phyloP scores from a whole-genome alignment of 2,797 vertebrate genomes.

The Arctocebus calabarensis region DNA sequence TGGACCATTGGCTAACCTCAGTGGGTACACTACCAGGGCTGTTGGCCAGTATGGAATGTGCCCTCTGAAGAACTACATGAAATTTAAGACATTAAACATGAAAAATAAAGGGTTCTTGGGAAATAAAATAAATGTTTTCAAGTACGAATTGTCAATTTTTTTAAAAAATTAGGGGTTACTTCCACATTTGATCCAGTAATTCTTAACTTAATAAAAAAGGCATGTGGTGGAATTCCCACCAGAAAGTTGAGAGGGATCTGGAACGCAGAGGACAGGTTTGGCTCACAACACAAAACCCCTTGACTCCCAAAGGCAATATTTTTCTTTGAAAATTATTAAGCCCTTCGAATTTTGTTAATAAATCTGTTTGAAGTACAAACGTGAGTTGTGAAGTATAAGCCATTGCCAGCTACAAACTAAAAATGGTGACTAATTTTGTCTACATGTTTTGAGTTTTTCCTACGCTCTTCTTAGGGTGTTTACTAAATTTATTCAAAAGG shows the following conservation, averaged over 20 bases:
- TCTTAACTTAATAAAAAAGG: slow-evolving; percentile 84
- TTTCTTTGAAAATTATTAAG: slow-evolving; percentile 84
- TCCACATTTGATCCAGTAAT: slow-evolving; percentile 82
- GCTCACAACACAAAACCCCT: slow-evolving; percentile 73
- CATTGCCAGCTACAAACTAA: slow-evolving; percentile 65
- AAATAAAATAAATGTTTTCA: slow-evolving; percentile 78
- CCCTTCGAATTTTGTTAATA: slow-evolving; percentile 83
- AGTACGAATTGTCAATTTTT: slow-evolving; percentile 77
- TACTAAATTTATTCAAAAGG: background rate
- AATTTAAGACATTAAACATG: slow-evolving; percentile 74
- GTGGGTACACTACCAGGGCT: slow-evolving; percentile 3
- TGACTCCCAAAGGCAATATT: slow-evolving; percentile 80
- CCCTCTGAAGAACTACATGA: slow-evolving; percentile 51
- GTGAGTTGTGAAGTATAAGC: slow-evolving; percentile 56
- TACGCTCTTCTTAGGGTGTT: background rate
- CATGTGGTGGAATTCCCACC: slow-evolving; percentile 80
- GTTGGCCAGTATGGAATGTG: background rate
- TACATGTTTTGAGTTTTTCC: slow-evolving; percentile 6
- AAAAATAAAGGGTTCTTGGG: slow-evolving; percentile 79
- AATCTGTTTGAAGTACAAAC: slow-evolving; percentile 80
- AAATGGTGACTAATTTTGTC: slow-evolving; percentile 63
- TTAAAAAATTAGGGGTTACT: slow-evolving; percentile 77
- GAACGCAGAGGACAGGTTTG: slow-evolving; percentile 77
- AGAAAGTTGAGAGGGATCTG: slow-evolving; percentile 79
- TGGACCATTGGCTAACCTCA: background rate